phyloP scores from a whole-genome alignment of 2,888 invertebrate species.

The Drosophila meridionalis region DNA sequence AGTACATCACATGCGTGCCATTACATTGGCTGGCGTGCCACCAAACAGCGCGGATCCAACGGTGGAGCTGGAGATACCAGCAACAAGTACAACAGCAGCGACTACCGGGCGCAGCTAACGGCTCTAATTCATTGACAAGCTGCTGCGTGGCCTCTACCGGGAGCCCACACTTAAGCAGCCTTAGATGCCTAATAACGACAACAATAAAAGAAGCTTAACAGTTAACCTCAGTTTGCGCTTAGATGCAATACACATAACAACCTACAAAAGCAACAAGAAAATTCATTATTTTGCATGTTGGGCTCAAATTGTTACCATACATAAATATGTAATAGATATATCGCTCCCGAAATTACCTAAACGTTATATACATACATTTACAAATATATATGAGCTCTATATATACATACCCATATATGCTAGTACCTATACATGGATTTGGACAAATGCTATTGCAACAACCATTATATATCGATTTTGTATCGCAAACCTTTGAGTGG shows the following conservation, averaged over 20 bases:
- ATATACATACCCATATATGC: slow-evolving; percentile 46
- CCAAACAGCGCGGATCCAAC: slow-evolving; percentile 36
- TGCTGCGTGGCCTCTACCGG: slow-evolving; percentile 79
- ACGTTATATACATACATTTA: slow-evolving; percentile 50
- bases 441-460: slow-evolving; percentile 72
- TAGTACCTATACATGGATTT: slow-evolving; percentile 55
- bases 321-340: slow-evolving; percentile 28
- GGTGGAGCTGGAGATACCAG: slow-evolving; percentile 27
- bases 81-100: slow-evolving; percentile 35
- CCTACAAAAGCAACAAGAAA: slow-evolving; percentile 35
- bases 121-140: slow-evolving; percentile 84
- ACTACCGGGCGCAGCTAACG: slow-evolving; percentile 83
- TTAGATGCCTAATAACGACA: slow-evolving; percentile 18
- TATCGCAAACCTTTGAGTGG: slow-evolving; percentile 39
- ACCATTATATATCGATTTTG: slow-evolving; percentile 50
- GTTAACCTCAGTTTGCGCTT: slow-evolving; percentile 61
- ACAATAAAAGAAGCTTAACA: slow-evolving; percentile 38
- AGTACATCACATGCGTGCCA: slow-evolving; percentile 81
- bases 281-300: slow-evolving; percentile 63
- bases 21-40: slow-evolving; percentile 61
- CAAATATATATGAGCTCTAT: slow-evolving; percentile 24
- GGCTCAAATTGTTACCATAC: slow-evolving; percentile 79
- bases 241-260: slow-evolving; percentile 11
- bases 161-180: slow-evolving; percentile 42
- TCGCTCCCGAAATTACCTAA: slow-evolving; percentile 48